Base-by-base conservation (phyloP, 2,113 vertebrate species). In the Romanogobio albipinnatus region DNA sequence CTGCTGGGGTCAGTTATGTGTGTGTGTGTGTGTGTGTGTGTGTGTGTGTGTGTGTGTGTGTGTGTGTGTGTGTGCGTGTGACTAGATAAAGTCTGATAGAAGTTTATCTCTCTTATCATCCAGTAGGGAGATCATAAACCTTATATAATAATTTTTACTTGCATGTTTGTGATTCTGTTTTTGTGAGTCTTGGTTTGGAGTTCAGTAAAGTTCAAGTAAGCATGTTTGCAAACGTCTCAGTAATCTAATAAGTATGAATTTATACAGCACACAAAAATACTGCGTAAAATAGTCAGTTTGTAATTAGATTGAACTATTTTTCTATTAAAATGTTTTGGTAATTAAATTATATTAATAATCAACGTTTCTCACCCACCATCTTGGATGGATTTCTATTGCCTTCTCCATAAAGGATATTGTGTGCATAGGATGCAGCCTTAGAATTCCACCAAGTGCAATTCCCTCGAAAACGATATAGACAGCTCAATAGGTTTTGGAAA, bases 51-150 rank as follows among this genome's bases (percentile, higher is more conserved):
- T 64, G 86, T 80, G 79, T 66, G 82, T 76, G 24, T 64, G 86
- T 80, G 79, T 66, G 82, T 76, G 24, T 64, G 86, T 80, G 79
- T 66, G 82, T 76, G 24, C 59, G 86, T 80, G 79, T 68, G 82
- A 11, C 82, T 45, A 87, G 47, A 33, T 53, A 29, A 86, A 76
- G 77, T 87, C 84, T 83, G 66, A 29, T 8, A 51, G 17, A 29
- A 73, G 29, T 82, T 76, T 87, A 75, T 82, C 84, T 89, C 62
- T 86, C 77, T 84, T 53, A 76, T 75, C 24, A 76, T 74, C n/a
- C 24, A 22, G 5, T n/a, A 74, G n/a, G 11, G 19, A 13, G 10
- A 47, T 47, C 22, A 73, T 53, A 53, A 53, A 76, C 15, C 24
- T 17, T 75, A 75, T 75, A 75, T 51, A 51, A 49, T 49, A 2